A percentile compares a stretch with the other conserved stretches of the same genome.
Conservation (phyloP, 2,888 invertebrate species). For the Epicampocera succincta region DNA sequence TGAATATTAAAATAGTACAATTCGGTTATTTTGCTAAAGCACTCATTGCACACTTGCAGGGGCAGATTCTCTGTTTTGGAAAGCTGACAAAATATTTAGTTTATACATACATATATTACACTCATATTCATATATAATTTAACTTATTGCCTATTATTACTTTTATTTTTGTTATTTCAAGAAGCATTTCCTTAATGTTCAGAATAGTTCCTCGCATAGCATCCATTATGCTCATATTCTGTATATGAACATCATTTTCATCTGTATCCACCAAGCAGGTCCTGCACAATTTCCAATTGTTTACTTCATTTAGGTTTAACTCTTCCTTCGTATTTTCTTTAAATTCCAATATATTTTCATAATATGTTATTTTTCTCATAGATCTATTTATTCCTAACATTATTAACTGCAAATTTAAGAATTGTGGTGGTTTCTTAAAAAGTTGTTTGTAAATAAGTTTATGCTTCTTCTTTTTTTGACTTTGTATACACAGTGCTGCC, state of each 20-base stretch:
- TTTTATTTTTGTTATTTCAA: conserved; percentile 41
- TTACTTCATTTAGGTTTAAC: conserved; percentile 58
- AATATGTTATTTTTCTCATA: conserved; percentile 70
- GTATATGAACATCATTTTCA: conserved; percentile 32
- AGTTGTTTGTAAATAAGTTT: neutral
- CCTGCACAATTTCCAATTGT: conserved; percentile 69
- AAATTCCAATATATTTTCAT: conserved; percentile 70
- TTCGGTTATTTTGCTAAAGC: conserved; percentile 58
- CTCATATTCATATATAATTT: neutral
- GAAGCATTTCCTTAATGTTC: conserved; percentile 62
- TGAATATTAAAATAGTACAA: conserved; percentile 67
- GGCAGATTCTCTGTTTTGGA: conserved; percentile 51
- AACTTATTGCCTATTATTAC: conserved; percentile 24
- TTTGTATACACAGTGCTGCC: too few species aligned
- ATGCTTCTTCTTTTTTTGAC: too few species aligned
- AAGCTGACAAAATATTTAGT: conserved; percentile 32
- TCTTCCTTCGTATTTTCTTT: conserved; percentile 59
- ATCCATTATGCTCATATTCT: conserved; percentile 62
- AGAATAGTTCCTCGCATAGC: conserved; percentile 57
- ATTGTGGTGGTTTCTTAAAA: neutral
- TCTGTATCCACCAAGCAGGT: conserved; percentile 60
- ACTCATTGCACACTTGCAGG: conserved; percentile 63
- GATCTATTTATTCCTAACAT: conserved; percentile 53
- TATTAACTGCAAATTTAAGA: neutral
- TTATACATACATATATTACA: too few species aligned